Evolutionary conservation across 2,113 vertebrate species (phyloP).

Genomic region (Eptesicus fuscus): DNA sequence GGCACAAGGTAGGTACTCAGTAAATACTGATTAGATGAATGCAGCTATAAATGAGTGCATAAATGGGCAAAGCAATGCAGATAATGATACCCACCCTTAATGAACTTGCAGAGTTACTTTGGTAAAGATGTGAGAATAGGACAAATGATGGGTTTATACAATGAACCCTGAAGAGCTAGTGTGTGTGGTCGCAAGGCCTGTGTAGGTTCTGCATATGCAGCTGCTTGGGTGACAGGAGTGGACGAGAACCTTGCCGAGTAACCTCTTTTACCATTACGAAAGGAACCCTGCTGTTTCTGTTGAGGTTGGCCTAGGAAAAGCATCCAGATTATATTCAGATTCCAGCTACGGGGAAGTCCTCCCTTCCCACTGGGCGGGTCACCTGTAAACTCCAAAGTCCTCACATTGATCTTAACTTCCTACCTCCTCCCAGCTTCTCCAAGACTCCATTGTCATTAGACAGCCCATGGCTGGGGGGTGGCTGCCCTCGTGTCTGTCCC

Average conservation of each 20-base stretch:
- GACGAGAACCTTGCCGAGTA: background rate
- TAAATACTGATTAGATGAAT: background rate
- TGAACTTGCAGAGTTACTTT: background rate
- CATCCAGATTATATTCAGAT: background rate
- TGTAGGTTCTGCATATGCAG: background rate
- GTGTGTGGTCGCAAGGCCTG: accelerated
- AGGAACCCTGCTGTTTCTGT: background rate
- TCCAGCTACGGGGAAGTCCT: background rate
- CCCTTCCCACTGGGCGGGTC: background rate
- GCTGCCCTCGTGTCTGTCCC: background rate
- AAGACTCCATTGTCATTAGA: background rate
- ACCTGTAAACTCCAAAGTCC: background rate
- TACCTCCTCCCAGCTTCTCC: background rate
- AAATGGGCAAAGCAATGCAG: background rate
- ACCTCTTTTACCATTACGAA: background rate
- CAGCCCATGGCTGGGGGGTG: background rate
- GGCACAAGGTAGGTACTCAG: background rate
- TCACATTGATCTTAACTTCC: background rate
- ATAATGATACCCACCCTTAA: background rate
- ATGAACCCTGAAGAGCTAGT: background rate
- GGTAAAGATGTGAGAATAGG: background rate
- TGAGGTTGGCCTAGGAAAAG: background rate
- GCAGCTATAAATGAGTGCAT: background rate
- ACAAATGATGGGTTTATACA: background rate
- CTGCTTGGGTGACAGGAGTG: background rate